Evolutionary conservation across 1,140 invertebrate species (phyloP).

Genomic region (Trachymyrmex septentrionalis): DNA sequence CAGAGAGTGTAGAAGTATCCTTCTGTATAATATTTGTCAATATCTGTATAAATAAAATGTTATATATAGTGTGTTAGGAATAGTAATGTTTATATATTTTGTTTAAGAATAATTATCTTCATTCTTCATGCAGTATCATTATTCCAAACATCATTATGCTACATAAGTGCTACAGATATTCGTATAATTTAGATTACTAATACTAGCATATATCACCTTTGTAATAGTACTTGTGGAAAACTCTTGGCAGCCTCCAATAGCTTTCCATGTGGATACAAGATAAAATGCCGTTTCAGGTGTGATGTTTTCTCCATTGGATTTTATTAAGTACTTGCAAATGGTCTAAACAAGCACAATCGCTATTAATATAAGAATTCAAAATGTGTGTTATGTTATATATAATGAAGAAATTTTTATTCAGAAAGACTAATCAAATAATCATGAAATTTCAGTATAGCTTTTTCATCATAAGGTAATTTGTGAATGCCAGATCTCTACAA

Average conservation of each 20-base stretch:
- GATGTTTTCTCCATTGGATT: conserved; percentile 79
- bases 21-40: conserved; percentile 84
- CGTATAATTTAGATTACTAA: background rate
- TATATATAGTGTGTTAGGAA: background rate
- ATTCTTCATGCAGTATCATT: conserved; percentile 80
- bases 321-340: conserved; percentile 86
- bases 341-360: conserved; percentile 82
- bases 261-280: conserved; percentile 86
- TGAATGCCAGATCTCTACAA: conserved; percentile 2
- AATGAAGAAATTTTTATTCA: conserved; percentile 72
- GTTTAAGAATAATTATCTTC: conserved; percentile 77
- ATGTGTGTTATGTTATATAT: conserved; percentile 21
- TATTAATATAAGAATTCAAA: conserved; percentile 25
- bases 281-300: conserved; percentile 87
- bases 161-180: background rate
- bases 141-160: conserved; percentile 77
- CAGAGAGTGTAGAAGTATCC: conserved; percentile 84
- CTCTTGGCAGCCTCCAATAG: conserved; percentile 84
- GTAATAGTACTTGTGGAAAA: conserved; percentile 76
- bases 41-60: conserved; percentile 78
- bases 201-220: conserved; percentile 77
- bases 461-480: conserved; percentile 45
- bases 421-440: conserved; percentile 86
- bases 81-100: conserved; percentile 4
- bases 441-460: conserved; percentile 75